Percentiles rank a stretch among this genome's conserved stretches.
Conservation (phyloP, 2,888 invertebrate genomes). For the Carpatolechia fugitivella region DNA sequence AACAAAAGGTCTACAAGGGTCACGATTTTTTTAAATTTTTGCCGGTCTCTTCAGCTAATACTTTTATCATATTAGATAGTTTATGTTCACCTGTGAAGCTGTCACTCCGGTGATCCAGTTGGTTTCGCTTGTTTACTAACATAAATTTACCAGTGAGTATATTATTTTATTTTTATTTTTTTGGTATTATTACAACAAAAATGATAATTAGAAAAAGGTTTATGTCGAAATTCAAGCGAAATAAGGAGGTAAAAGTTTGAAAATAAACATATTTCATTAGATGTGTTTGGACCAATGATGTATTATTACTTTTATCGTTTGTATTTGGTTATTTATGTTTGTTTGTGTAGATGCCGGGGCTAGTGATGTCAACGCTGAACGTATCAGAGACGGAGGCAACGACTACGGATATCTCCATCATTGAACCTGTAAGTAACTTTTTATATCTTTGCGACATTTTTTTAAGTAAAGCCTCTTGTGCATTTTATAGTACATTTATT, state of each 20-base stretch:
- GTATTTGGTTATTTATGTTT: background rate
- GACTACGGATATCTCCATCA: slow-evolving; percentile 34
- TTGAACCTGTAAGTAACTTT: slow-evolving; percentile 41
- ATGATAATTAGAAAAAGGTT: slow-evolving; percentile 4
- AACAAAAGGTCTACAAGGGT: too few relatives aligned
- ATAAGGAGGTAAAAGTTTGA: slow-evolving; percentile 2
- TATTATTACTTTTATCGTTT: background rate
- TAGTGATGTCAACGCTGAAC: slow-evolving; percentile 37
- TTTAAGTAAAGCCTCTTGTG: background rate
- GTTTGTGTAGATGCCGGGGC: background rate
- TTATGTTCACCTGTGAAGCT: background rate
- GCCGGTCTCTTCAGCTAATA: too few relatives aligned
- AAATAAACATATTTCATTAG: background rate
- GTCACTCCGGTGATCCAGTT: too few relatives aligned
- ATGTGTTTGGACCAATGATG: slow-evolving; percentile 17
- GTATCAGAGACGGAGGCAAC: background rate
- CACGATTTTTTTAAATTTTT: too few relatives aligned
- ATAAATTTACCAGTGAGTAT: too few relatives aligned
- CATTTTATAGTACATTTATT: too few relatives aligned
- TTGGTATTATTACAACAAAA: background rate
- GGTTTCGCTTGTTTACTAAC: too few relatives aligned
- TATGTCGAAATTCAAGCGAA: background rate
- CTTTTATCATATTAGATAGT: background rate
- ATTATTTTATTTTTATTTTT: background rate
- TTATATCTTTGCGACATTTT: background rate